Evolutionary conservation across 2,113 vertebrate species (phyloP).

Genomic region (Phainopepla nitens): DNA sequence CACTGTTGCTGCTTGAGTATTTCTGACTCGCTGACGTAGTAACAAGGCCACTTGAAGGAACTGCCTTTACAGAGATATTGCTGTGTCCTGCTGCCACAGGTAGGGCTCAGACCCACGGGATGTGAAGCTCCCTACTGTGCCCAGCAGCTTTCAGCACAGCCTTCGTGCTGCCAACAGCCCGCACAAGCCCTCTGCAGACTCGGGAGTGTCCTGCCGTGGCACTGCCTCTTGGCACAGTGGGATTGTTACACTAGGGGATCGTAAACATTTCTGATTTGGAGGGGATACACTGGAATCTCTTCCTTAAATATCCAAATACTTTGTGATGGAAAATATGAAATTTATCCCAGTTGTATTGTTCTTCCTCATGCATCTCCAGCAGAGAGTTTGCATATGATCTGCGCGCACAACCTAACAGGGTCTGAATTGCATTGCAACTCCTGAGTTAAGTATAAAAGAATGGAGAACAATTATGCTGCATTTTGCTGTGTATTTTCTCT

Average conservation of each 20-base stretch:
- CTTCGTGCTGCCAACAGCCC: not conserved
- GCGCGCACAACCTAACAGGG: not conserved
- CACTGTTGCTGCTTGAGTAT: not conserved
- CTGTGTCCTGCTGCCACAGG: not conserved
- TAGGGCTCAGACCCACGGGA: fast-evolving
- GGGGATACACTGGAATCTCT: not conserved
- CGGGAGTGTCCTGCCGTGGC: not conserved
- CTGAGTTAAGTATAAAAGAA: not conserved
- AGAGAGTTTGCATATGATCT: not conserved
- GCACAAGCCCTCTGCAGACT: not conserved
- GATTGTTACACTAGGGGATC: not conserved
- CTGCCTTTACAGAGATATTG: not conserved
- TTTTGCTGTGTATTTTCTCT: not conserved
- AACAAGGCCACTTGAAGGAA: not conserved
- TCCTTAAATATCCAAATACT: not conserved
- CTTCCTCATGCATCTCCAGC: not conserved
- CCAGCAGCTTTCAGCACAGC: fast-evolving
- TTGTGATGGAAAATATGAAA: not conserved
- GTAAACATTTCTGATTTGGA: not conserved
- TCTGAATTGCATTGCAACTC: not conserved
- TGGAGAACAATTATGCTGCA: not conserved
- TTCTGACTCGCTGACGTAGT: not conserved
- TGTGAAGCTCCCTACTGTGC: not conserved
- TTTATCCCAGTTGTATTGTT: not conserved
- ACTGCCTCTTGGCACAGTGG: not conserved